phyloP scores from a whole-genome alignment of 2,113 vertebrate species.

The Lonchura striata region DNA sequence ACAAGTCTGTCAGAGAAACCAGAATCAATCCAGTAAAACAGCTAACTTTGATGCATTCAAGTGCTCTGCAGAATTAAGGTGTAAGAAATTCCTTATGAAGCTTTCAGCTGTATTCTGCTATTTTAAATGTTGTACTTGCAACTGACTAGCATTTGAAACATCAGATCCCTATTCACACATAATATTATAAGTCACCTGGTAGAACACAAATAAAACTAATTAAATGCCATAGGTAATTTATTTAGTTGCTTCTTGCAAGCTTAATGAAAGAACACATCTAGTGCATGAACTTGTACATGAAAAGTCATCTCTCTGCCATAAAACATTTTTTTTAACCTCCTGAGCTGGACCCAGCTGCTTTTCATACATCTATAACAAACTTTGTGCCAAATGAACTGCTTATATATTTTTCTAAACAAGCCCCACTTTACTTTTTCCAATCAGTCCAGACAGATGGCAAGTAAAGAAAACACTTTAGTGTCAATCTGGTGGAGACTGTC shows the following conservation, averaged over 20 bases:
- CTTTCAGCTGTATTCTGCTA: background rate
- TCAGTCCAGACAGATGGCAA: slow-evolving; percentile 75
- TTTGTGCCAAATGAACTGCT: slow-evolving; percentile 43
- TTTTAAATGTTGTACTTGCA: background rate
- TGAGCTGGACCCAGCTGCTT: slow-evolving; percentile 26
- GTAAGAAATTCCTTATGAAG: background rate
- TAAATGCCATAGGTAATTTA: slow-evolving; percentile 36
- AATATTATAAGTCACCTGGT: background rate
- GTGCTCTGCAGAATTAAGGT: background rate
- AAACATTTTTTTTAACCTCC: background rate
- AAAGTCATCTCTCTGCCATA: slow-evolving; percentile 40
- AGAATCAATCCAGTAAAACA: background rate
- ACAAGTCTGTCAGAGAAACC: background rate
- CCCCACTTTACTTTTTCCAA: slow-evolving; percentile 65
- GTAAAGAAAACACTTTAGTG: slow-evolving; percentile 75
- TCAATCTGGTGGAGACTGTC: slow-evolving; percentile 71
- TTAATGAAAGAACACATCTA: slow-evolving; percentile 32
- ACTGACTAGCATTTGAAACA: background rate
- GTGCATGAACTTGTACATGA: background rate
- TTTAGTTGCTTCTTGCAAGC: slow-evolving; percentile 16
- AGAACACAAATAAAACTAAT: slow-evolving; percentile 49
- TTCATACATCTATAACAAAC: slow-evolving; percentile 48
- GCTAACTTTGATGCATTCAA: background rate
- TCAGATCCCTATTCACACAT: background rate
- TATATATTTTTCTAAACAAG: slow-evolving; percentile 66